A percentile compares a stretch with the other conserved stretches of the same genome.
Conservation (phyloP, 2,888 invertebrate genomes). For the Cosmia trapezina region DNA sequence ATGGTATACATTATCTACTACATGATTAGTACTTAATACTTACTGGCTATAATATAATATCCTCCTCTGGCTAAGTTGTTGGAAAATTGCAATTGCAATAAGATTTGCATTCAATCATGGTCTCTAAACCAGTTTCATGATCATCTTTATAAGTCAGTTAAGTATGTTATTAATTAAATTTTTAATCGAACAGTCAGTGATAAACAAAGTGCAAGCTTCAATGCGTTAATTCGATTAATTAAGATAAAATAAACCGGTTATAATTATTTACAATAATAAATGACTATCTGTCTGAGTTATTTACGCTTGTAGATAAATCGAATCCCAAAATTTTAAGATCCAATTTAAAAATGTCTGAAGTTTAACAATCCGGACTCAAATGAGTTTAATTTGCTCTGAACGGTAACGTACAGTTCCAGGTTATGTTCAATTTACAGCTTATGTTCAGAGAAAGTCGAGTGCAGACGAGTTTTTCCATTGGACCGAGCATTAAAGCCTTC, state of each 20-base stretch:
- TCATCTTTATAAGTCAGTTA: slow-evolving; percentile 26
- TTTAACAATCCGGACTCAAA: slow-evolving; percentile 44
- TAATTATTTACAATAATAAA: slow-evolving; percentile 28
- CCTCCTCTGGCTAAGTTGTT: slow-evolving; percentile 9
- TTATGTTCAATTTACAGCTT: slow-evolving; percentile 60
- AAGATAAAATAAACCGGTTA: neutral
- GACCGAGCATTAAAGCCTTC: slow-evolving; percentile 65
- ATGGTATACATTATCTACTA: neutral
- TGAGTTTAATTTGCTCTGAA: slow-evolving; percentile 59
- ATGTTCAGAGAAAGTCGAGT: slow-evolving; percentile 64
- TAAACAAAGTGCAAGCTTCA: slow-evolving; percentile 12
- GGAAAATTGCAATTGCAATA: slow-evolving; percentile 26
- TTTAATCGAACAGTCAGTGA: slow-evolving; percentile 59
- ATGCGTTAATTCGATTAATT: slow-evolving; percentile 23
- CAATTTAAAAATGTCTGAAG: slow-evolving; percentile 52
- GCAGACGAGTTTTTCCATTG: slow-evolving; percentile 69
- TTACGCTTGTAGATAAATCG: slow-evolving; percentile 43
- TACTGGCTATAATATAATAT: slow-evolving; percentile 1
- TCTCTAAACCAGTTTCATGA: slow-evolving; percentile 5
- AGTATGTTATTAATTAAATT: slow-evolving; percentile 29
- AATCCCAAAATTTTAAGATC: slow-evolving; percentile 22
- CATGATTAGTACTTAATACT: neutral
- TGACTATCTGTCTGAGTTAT: slow-evolving; percentile 33
- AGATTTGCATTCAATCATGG: slow-evolving; percentile 29
- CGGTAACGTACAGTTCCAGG: slow-evolving; percentile 60